A percentile compares a stretch with the other conserved stretches of the same genome.
phyloP scores from a whole-genome alignment of 2,797 vertebrate genomes.

The Lindbergichthys nudifrons region DNA sequence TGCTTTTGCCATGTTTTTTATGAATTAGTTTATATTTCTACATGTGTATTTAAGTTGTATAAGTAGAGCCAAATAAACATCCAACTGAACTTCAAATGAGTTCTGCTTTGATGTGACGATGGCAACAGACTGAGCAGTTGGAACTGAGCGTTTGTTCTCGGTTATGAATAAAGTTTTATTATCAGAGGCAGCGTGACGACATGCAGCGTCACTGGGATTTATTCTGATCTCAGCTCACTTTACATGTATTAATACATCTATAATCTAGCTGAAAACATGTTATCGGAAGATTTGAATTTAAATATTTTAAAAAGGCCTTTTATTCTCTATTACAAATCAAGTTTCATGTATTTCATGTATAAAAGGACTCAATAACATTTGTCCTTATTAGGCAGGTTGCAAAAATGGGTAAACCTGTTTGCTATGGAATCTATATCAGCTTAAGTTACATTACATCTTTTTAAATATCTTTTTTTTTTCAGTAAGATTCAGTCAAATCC shows the following conservation, averaged over 20 bases:
- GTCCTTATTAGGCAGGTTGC: neutral
- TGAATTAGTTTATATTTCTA: no score
- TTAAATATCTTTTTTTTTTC: neutral
- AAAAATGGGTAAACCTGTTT: neutral
- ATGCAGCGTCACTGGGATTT: neutral
- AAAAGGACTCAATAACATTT: neutral
- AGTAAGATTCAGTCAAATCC: neutral
- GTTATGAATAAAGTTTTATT: neutral
- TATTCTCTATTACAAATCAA: neutral
- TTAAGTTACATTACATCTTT: neutral
- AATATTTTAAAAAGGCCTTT: neutral
- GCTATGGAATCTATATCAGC: neutral
- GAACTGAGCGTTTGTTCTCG: neutral
- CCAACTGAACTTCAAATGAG: neutral
- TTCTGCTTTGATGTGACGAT: neutral
- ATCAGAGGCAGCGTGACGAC: neutral
- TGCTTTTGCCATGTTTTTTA: no score
- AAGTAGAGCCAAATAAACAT: no score
- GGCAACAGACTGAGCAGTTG: neutral
- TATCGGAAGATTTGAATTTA: neutral
- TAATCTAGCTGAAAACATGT: neutral
- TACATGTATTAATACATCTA: neutral
- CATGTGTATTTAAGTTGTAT: no score
- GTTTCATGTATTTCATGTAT: neutral
- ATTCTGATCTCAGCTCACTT: constrained; percentile 16